These are phyloP conservation scores for Caenorhabditis auriculariae DNA, from an alignment of 2,888 invertebrate species.

Conservation along the genomic window DNA sequence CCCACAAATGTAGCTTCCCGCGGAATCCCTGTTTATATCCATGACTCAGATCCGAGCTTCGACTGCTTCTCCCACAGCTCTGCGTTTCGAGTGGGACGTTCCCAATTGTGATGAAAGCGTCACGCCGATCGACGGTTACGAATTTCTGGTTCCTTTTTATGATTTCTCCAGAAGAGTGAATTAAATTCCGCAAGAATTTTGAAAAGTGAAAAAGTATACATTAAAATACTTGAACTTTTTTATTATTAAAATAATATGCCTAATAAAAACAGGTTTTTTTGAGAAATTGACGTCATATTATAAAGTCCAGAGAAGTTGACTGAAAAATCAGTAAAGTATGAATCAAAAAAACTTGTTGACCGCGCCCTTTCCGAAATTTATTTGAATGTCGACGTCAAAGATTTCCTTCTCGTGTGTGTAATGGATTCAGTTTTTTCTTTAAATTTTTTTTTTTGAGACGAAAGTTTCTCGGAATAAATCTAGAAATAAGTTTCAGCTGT, in stretches of 20 bases:
- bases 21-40: slow-evolving; percentile 1
- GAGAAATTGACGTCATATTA: too few relatives aligned
- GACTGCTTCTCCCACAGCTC: slow-evolving; percentile 7
- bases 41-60: slow-evolving; percentile 30
- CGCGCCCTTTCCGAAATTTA: not conserved
- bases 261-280: too few relatives aligned
- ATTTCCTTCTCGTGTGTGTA: too few relatives aligned
- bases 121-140: slow-evolving; percentile 61
- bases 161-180: too few relatives aligned
- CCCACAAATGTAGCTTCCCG: slow-evolving; percentile 39
- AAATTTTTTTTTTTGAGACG: not conserved
- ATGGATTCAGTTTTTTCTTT: too few relatives aligned
- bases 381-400: too few relatives aligned
- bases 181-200: too few relatives aligned
- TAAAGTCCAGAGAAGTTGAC: not conserved
- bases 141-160: too few relatives aligned
- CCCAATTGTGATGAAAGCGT: slow-evolving; percentile 57
- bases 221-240: not conserved
- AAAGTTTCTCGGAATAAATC: slow-evolving; percentile 2
- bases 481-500: slow-evolving; percentile 31
- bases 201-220: not conserved
- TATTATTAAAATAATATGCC: too few relatives aligned
- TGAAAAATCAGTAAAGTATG: not conserved
- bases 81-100: slow-evolving; percentile 38
- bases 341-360: not conserved